Percentiles rank a stretch among this genome's conserved stretches.
phyloP scores from a whole-genome alignment of 2,113 vertebrate species.

The Garra rufa region DNA sequence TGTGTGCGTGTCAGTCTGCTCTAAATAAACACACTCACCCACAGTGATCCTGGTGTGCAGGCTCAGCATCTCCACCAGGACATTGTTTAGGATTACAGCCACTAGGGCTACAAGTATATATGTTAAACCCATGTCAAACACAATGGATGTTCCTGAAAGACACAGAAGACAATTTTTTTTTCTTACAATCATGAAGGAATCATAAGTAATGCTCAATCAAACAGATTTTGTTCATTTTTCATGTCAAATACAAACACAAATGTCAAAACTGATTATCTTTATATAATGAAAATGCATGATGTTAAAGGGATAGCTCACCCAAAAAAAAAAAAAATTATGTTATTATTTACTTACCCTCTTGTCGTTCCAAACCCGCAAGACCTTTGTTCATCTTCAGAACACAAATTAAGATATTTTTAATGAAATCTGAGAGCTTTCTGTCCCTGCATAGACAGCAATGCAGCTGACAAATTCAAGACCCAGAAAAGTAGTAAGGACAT shows the following conservation, averaged over 20 bases:
- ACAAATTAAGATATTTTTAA: too few relatives aligned
- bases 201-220: too few relatives aligned
- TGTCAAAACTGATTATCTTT: background rate
- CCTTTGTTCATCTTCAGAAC: too few relatives aligned
- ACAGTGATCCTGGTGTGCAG: slow-evolving; percentile 92
- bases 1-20: slow-evolving; percentile 5
- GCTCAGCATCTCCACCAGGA: slow-evolving; percentile 90
- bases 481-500: too few relatives aligned
- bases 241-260: background rate
- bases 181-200: background rate
- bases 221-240: background rate
- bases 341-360: too few relatives aligned
- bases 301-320: too few relatives aligned
- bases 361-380: too few relatives aligned
- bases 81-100: slow-evolving; percentile 94
- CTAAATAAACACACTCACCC: slow-evolving; percentile 74
- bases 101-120: slow-evolving; percentile 93
- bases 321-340: too few relatives aligned
- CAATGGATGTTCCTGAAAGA: slow-evolving; percentile 90
- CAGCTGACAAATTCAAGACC: too few relatives aligned
- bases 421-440: too few relatives aligned
- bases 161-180: slow-evolving; percentile 24
- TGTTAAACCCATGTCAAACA: slow-evolving; percentile 97
- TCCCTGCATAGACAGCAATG: too few relatives aligned
- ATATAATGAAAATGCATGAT: background rate